Evolutionary conservation across 1,140 invertebrate genomes (phyloP).

Genomic region (Drosophila punjabiensis): DNA sequence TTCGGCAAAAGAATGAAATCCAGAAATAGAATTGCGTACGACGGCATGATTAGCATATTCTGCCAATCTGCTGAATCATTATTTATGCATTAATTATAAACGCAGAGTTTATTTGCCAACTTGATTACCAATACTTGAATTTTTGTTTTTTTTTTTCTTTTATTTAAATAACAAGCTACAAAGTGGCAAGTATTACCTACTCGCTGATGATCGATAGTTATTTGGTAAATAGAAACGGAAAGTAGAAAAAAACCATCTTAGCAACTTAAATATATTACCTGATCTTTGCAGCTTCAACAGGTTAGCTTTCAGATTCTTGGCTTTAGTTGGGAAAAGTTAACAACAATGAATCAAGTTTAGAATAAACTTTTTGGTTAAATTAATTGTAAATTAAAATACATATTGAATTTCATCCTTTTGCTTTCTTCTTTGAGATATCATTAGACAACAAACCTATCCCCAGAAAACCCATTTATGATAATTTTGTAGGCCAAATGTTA

Average conservation of each 20-base stretch:
- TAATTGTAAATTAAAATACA: too few species aligned
- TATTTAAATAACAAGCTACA: slow-evolving; percentile 13
- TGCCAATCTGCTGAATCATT: slow-evolving; percentile 31
- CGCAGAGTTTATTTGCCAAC: slow-evolving; percentile 6
- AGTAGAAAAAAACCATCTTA: slow-evolving; percentile 4
- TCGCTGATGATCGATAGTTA: slow-evolving; percentile 14
- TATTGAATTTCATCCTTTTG: too few species aligned
- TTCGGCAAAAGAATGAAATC: slow-evolving; percentile 3
- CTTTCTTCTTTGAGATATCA: too few species aligned
- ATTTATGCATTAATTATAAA: slow-evolving; percentile 35
- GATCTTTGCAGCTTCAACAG: neutral
- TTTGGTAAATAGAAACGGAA: slow-evolving; percentile 22
- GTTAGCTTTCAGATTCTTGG: neutral
- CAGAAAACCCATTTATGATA: slow-evolving; percentile 2
- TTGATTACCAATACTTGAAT: slow-evolving; percentile 8
- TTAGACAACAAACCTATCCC: neutral
- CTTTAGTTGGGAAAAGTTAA: neutral
- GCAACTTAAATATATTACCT: too few species aligned
- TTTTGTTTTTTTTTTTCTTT: neutral
- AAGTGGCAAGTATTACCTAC: slow-evolving; percentile 2
- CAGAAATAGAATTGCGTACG: slow-evolving; percentile 28
- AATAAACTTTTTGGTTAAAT: too few species aligned
- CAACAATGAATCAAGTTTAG: neutral
- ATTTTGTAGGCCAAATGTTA: neutral
- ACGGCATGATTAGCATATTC: slow-evolving; percentile 34